These are phyloP conservation scores for Alviniconcha strummeri DNA, from an alignment of 2,888 invertebrate genomes.

Conservation along the genomic window DNA sequence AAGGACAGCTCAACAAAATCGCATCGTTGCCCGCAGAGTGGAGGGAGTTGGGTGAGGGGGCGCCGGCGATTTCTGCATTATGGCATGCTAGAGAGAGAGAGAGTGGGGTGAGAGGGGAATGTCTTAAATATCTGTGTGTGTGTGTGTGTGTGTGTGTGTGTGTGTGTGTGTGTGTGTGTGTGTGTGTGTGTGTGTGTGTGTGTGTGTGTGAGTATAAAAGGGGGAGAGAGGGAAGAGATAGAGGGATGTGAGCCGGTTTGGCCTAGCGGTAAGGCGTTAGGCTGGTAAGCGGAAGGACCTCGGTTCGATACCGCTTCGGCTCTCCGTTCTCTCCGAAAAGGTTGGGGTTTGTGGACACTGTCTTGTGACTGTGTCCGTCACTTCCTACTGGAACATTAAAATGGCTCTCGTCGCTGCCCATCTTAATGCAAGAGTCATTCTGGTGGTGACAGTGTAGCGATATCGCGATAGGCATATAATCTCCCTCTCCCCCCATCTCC, in stretches of 20 bases:
- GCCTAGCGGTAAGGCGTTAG: background rate
- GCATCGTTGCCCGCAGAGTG: too few relatives aligned
- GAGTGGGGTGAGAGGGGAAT: background rate
- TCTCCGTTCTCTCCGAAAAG: too few relatives aligned
- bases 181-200: background rate
- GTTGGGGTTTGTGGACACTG: background rate
- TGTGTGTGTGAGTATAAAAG: background rate
- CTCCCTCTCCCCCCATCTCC: too few relatives aligned
- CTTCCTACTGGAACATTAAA: background rate
- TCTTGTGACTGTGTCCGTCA: background rate
- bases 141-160: background rate
- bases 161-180: background rate
- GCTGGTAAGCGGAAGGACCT: too few relatives aligned
- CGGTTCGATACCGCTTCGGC: too few relatives aligned
- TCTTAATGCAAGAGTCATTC: too few relatives aligned
- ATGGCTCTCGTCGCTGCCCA: too few relatives aligned
- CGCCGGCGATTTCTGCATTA: too few relatives aligned
- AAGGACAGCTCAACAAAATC: too few relatives aligned
- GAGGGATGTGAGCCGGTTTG: background rate
- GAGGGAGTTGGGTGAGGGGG: too few relatives aligned
- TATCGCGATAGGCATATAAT: too few relatives aligned
- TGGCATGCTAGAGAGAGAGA: background rate
- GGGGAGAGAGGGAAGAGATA: background rate
- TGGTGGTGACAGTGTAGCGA: too few relatives aligned
- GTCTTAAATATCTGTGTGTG: background rate